Evolutionary conservation across 2,888 invertebrate species (phyloP), one percentile per base, ranked within the genome.

Genomic region (Toxonevra muliebris): DNA sequence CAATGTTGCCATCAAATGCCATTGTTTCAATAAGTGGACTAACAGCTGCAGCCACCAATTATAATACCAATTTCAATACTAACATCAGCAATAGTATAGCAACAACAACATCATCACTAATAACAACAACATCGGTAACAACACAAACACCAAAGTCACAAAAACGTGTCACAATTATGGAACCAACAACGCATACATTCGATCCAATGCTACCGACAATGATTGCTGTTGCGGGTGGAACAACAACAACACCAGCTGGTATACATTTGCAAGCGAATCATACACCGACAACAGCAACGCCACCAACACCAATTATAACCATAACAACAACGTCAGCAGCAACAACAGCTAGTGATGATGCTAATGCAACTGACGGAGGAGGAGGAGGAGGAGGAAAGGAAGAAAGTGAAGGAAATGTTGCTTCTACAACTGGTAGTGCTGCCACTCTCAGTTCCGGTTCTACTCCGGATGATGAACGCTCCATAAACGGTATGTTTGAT

Each of bases 401-500:
- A 68, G n/a, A 70, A 71, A 30, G 75, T 12, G 62, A 11, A 8
- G n/a, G n/a, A n/a, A 48, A 13, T 48, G 8, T 74, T 30, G 74
- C 71, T 62, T 71, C 71, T 12, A 70, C 75, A 12, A 73, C 75
- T 54, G 74, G n/a, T 15, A 9, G 73, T 73, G 12, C 12, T 11
- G 15, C 17, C 2, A 20, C 41, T 17, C 8, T 43, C 3, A n/a
- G 67, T 1, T 61, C 17, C 12, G 65, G 60, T 13, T 40, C 59
- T 10, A 58, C 70, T 1, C 65, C 67, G 12, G 69, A 70, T 13
- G 75, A 78, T 61, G 79, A 73, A 19, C 74, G 76, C 61, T 67
- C 75, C 41, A 74, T 74, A 57, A 71, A 89, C 75, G 90, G 90
- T 67, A 91, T 94, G 88, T 85, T 94, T 61, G 91, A 93, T 85